phyloP scores from a whole-genome alignment of 2,797 vertebrate genomes.

The Cynopterus sphinx region DNA sequence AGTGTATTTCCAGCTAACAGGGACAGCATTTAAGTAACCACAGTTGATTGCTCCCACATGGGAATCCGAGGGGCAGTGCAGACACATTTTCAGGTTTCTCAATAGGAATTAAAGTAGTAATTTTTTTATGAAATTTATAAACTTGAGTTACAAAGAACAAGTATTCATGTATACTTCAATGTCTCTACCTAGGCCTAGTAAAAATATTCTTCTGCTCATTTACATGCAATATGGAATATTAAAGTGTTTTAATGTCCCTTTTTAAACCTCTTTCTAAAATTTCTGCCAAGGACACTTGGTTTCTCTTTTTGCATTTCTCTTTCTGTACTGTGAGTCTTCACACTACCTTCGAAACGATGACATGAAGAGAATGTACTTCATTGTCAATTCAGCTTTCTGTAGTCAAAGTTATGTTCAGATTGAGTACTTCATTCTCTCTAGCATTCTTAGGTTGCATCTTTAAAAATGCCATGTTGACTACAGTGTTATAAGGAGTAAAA shows the following conservation, averaged over 20 bases:
- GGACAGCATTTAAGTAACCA: not conserved
- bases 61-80: not conserved
- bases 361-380: not conserved
- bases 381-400: not conserved
- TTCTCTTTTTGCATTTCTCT: not conserved
- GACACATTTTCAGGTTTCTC: not conserved
- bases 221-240: not conserved
- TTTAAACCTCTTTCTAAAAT: not conserved
- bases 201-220: not conserved
- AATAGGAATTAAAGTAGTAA: not conserved
- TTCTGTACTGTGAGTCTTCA: not conserved
- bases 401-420: not conserved
- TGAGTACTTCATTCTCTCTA: not conserved
- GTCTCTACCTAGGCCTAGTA: not conserved
- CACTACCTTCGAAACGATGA: not conserved
- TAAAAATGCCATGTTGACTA: not conserved
- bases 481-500: not conserved
- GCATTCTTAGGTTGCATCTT: not conserved
- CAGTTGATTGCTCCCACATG: not conserved
- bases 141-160: not conserved
- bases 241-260: not conserved
- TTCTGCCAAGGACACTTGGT: not conserved
- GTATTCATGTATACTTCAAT: not conserved
- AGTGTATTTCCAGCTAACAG: not conserved
- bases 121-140: not conserved